Evolutionary conservation across 2,888 invertebrate genomes (phyloP).

Genomic region (Ernsta delagoae): DNA sequence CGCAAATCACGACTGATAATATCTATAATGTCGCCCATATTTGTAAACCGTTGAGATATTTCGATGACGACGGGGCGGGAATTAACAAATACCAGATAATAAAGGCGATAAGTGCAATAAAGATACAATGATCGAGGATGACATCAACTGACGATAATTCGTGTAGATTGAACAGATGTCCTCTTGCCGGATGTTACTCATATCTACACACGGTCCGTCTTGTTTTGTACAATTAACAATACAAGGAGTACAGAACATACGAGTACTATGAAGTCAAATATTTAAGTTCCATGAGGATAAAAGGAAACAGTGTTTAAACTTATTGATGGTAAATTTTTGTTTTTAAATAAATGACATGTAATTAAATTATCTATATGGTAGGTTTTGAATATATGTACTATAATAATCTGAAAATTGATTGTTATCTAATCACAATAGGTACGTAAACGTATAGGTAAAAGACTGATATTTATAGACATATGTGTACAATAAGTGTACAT

Average conservation of each 20-base stretch:
- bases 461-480: no score
- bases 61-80: conserved; percentile 32
- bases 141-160: conserved; percentile 59
- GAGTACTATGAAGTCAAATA: no score
- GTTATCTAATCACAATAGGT: no score
- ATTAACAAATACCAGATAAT: conserved; percentile 39
- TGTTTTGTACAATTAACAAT: conserved; percentile 18
- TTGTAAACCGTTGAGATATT: conserved; percentile 33
- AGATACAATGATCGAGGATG: conserved; percentile 55
- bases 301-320: no score
- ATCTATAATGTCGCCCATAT: conserved; percentile 33
- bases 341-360: no score
- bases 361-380: no score
- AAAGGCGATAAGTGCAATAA: conserved; percentile 49
- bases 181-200: conserved; percentile 76
- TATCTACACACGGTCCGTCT: conserved; percentile 49
- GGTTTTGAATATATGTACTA: no score
- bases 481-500: no score
- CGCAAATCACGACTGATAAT: conserved; percentile 29
- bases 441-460: no score
- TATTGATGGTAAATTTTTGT: no score
- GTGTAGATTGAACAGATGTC: conserved; percentile 66
- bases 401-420: no score
- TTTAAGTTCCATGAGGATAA: no score
- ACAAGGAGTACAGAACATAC: not conserved